Base-by-base conservation (phyloP, 2,888 invertebrate species). In the Eueremaeus valkanovi region DNA sequence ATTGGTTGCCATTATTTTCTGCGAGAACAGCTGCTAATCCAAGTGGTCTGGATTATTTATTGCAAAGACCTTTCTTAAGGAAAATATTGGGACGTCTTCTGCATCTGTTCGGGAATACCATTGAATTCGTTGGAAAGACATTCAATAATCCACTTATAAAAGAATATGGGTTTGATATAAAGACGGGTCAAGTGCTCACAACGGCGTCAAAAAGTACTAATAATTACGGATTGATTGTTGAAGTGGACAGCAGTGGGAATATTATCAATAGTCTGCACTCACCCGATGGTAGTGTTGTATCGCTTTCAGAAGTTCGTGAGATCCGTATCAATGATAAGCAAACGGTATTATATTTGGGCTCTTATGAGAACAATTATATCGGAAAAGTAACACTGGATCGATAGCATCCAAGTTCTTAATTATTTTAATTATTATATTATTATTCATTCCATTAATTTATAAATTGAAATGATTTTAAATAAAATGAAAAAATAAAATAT, bases 281-380 rank as follows among this genome's bases (percentile, higher is more conserved):
- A 76, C 82, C 82, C 0, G 78, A 80, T 40, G 83, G 82, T 9
- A 72, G 78, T 40, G 78, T 80, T 6, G 76, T 80, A 13, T 76
- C 77, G 11, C 79, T 82, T 27, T 83, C 83, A 73, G 83, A 84
- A 78, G 82, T 82, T 1, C 80, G 81, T 29, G 83, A 82, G 73
- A 40, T 75, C 1, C 13, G 33, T 6, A 13, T 55, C 24, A 45
- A 58, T 58, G 42, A 45, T 21, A 51, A 55, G n/a, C 36, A 66
- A 31, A 51, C 27, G 18, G 42, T 55, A 40, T 40, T 75, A 33
- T 75, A 75, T 72, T 33, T 75, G 9, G 72, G 72, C 16, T 75
- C 75, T 18, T 55, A 29, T 45, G 36, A 36, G 13, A 75, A 75
- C 29, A 58, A 36, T 72, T 75, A 58, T 27, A 21, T 75, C 45